phyloP scores from a whole-genome alignment of 2,888 invertebrate genomes.

The Nipponacmea schrenckii region DNA sequence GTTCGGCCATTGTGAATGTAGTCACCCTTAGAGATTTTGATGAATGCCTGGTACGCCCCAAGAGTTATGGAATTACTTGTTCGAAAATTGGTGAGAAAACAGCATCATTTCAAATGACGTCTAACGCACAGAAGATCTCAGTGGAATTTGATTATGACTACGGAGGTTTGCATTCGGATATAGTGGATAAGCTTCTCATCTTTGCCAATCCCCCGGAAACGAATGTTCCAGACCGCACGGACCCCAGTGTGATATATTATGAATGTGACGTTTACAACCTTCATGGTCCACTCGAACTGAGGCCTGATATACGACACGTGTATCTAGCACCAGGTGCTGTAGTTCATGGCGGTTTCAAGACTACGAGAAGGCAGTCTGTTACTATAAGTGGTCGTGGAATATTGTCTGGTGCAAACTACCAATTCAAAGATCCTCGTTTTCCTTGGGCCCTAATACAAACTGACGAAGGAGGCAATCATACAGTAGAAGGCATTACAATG shows the following conservation, averaged over 20 bases:
- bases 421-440: slow-evolving; percentile 19
- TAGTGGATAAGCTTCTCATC: slow-evolving; percentile 25
- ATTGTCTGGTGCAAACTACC: slow-evolving; percentile 14
- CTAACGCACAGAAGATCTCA: slow-evolving; percentile 24
- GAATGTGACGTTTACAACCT: slow-evolving; percentile 20
- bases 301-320: slow-evolving; percentile 16
- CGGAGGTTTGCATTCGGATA: slow-evolving; percentile 13
- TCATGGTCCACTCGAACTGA: slow-evolving; percentile 19
- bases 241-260: slow-evolving; percentile 22
- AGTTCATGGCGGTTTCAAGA: slow-evolving; percentile 28
- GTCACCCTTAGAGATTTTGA: slow-evolving; percentile 17
- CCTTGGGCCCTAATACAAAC: slow-evolving; percentile 10
- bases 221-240: slow-evolving; percentile 15
- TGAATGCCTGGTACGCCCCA: slow-evolving; percentile 25
- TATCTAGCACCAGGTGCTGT: slow-evolving; percentile 26
- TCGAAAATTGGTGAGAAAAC: slow-evolving; percentile 14
- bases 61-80: slow-evolving; percentile 20
- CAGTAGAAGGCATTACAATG: slow-evolving; percentile 20
- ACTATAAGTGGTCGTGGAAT: slow-evolving; percentile 27
- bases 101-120: slow-evolving; percentile 19
- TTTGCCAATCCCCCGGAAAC: slow-evolving; percentile 29
- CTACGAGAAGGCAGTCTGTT: slow-evolving; percentile 11
- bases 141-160: slow-evolving; percentile 31
- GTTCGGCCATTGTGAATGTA: slow-evolving; percentile 12
- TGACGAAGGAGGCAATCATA: slow-evolving; percentile 17